These are phyloP conservation scores for Tenebrosternarchus preto DNA, from an alignment of 2,113 vertebrate genomes.

Conservation along the genomic window DNA sequence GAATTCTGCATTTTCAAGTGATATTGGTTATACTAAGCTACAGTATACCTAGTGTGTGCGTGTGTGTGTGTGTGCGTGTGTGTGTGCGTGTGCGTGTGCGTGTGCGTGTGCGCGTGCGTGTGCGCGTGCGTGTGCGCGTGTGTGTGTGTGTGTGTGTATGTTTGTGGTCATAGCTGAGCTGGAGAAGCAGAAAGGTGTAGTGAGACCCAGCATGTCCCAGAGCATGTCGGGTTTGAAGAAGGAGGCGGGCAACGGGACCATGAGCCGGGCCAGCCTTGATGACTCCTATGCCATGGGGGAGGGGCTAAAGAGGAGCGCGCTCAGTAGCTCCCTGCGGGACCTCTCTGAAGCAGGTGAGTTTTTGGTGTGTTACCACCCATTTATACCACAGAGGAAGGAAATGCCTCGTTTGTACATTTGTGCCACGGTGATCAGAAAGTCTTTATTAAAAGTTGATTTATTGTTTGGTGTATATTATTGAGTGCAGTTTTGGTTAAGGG, in stretches of 20 bases:
- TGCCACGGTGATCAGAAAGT: not conserved
- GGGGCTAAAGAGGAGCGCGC: slow-evolving; percentile 93
- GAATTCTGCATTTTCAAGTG: not conserved
- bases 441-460: no score
- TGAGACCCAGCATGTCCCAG: slow-evolving; percentile 93
- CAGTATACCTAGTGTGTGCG: not conserved
- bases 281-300: slow-evolving; percentile 93
- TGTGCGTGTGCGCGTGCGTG: no score
- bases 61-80: slow-evolving; percentile 3
- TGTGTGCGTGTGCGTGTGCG: no score
- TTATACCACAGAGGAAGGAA: not conserved
- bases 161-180: slow-evolving; percentile 84
- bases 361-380: slow-evolving; percentile 13
- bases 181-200: slow-evolving; percentile 97
- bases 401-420: not conserved
- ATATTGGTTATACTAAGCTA: slow-evolving; percentile 30
- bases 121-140: no score
- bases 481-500: not conserved
- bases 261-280: slow-evolving; percentile 91
- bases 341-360: slow-evolving; percentile 94
- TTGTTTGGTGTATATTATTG: not conserved
- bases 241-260: slow-evolving; percentile 83
- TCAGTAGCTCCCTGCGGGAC: slow-evolving; percentile 95
- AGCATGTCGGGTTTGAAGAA: slow-evolving; percentile 91
- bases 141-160: not conserved